Conservation (phyloP, 2,113 vertebrate genomes). For the Neolamprologus variostigma region DNA sequence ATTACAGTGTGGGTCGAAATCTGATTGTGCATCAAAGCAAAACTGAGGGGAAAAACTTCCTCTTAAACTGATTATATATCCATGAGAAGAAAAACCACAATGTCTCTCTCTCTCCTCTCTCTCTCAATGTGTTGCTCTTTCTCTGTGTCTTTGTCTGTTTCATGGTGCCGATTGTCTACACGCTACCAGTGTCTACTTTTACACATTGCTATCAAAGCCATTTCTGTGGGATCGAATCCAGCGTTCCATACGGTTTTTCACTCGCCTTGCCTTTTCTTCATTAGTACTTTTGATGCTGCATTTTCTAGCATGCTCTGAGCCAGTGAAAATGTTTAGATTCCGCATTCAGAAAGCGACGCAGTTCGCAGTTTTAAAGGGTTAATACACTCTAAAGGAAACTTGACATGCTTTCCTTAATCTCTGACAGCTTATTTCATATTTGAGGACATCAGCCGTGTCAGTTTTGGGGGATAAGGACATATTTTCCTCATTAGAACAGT, state of each 20-base stretch:
- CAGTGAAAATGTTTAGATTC: neutral
- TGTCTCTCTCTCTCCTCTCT: constrained; percentile 29
- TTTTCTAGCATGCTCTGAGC: neutral
- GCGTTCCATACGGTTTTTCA: neutral
- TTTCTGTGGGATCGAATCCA: constrained; percentile 27
- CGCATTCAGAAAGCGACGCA: neutral
- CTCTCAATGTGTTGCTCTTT: constrained; percentile 22
- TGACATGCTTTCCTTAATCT: constrained; percentile 18
- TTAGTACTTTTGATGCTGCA: neutral
- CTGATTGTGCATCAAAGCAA: constrained; percentile 70
- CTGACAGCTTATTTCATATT: constrained; percentile 14
- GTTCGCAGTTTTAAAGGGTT: neutral
- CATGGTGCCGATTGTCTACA: constrained; percentile 64
- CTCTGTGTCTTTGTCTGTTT: constrained; percentile 36
- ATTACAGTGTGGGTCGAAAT: constrained; percentile 63
- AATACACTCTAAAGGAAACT: neutral
- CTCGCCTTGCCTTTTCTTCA: neutral
- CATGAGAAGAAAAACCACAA: constrained; percentile 67
- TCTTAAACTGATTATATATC: constrained; percentile 71
- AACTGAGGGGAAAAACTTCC: constrained; percentile 58
- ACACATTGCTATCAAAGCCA: constrained; percentile 58
- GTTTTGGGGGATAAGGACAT: constrained; percentile 17
- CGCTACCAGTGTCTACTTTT: constrained; percentile 63
- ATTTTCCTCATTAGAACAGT: constrained; percentile 39
- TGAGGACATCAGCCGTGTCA: constrained; percentile 9